Base-by-base conservation (phyloP, 2,888 invertebrate species). In the Halictus quadricinctus region DNA sequence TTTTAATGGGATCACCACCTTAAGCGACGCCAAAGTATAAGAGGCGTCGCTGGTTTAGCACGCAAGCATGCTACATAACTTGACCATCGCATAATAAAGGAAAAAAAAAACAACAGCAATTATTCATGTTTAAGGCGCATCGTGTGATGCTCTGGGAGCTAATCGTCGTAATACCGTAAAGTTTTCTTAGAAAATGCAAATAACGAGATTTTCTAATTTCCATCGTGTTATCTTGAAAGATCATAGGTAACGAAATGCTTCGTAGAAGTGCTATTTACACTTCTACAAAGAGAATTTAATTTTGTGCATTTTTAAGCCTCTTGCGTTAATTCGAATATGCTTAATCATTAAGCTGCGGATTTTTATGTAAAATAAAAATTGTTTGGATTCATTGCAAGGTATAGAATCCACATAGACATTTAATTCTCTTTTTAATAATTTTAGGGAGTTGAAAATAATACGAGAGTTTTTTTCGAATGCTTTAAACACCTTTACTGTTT, bases 1-100 rank as follows among this genome's bases (percentile, higher is more conserved):
- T 74, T 86, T 72, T 75, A 80, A 82, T 80, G 79, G 64, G 48
- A 77, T 79, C 66, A 60, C 29, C 41, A 10, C 60, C 69, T 43
- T 7, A 60, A 72, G 66, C 60, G 70, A 48, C 58, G 77, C 73
- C 69, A 81, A 86, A 78, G 70, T 48, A 46, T 69, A 58, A 58
- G 72, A 74, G 58, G 66, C 29, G 54, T 48, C 41, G 74, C 60
- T 36, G 25, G 21, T 72, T 36, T 46, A 69, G 29, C 64, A 69
- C 66, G 66, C 36, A 54, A 70, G 15, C 60, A 48, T 54, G 79
- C 21, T 54, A 18, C 41, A 15, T 58, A 75, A 66, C 50, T 66
- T 36, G 58, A 58, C 46, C 50, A 7, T 75, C 60, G 54, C 36
- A 36, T 36, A 36, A 36, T 72, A n/a, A 77, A 69, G 36, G 18